Conservation (phyloP, 2,113 vertebrate species). For the Scomber colias region DNA sequence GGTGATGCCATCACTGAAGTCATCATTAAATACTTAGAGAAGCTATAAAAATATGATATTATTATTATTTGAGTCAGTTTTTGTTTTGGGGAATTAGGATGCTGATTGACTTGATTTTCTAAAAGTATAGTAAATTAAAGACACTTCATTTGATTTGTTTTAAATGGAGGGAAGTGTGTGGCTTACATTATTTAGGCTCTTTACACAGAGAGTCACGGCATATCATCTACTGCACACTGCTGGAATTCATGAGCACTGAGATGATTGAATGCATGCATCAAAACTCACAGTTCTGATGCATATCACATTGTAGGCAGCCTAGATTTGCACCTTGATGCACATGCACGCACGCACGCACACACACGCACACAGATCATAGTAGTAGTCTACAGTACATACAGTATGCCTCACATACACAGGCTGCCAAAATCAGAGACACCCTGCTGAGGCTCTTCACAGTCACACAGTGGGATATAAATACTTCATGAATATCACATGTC, state of each 20-base stretch:
- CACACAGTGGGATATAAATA: background rate
- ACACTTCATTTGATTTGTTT: too few relatives aligned
- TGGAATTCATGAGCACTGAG: background rate
- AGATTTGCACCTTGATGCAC: too few relatives aligned
- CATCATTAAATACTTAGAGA: too few relatives aligned
- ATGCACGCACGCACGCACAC: background rate
- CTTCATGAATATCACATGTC: background rate
- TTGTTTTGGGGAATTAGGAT: too few relatives aligned
- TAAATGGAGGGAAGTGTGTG: background rate
- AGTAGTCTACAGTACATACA: conserved; percentile 4
- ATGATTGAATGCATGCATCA: background rate
- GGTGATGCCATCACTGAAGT: background rate
- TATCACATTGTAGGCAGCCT: background rate
- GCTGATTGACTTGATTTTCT: too few relatives aligned
- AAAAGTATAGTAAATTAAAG: too few relatives aligned
- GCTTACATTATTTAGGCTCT: background rate
- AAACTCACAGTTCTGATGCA: background rate
- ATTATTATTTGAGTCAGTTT: too few relatives aligned
- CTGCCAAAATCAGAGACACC: too few relatives aligned
- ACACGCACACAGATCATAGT: background rate
- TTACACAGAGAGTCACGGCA: background rate
- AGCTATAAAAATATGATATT: too few relatives aligned
- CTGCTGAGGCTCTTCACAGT: too few relatives aligned
- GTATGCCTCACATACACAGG: too few relatives aligned
- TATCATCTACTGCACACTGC: too few relatives aligned